Base-by-base conservation (phyloP, 2,888 invertebrate species). In the Heliconius sara region DNA sequence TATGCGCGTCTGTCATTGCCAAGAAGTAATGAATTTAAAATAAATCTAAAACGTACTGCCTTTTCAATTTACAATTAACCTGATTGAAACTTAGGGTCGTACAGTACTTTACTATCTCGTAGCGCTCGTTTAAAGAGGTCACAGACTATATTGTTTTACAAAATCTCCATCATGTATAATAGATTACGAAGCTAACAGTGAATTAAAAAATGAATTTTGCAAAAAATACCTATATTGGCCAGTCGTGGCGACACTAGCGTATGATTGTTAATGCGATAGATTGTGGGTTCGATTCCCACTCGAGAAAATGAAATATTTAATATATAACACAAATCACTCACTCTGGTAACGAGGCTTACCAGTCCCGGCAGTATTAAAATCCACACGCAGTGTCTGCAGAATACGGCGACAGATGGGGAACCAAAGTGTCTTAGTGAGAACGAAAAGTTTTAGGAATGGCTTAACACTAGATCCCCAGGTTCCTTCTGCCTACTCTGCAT, bases 51-150 rank as follows among this genome's bases (percentile, higher is more conserved):
- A 39, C 13, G 10, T 67, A 39, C 68, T 39, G 12, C 10, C 39
- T 12, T 22, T n/a, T 68, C 39, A 39, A 68, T 68, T n/a, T 39
- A 68, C 68, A 68, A 68, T 71, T 52, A 52, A 27, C 16, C 25
- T 2, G 57, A 30, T 52, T 75, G 47, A 34, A 75, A 43, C 47
- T 68, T 12, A 68, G 68, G 65, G 75, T 43, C 25, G 43, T 75
- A 43, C 27, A 67, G 68, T 39, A 72, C 30, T 72, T 57, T 52
- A 72, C 27, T 73, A 78, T 75, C 52, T 63, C 43, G n/a, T 66
- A 77, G 68, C 63, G 68, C 68, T 70, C 65, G 16, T 30, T 76
- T 25, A 71, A 76, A 76, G 57, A 60, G 73, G 73, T 81, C 52
- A 76, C 63, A 73, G 72, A 27, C 27, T 10, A 52, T 72, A 27